phyloP scores from a whole-genome alignment of 2,888 invertebrate species.

The Podotricha telesiphe region DNA sequence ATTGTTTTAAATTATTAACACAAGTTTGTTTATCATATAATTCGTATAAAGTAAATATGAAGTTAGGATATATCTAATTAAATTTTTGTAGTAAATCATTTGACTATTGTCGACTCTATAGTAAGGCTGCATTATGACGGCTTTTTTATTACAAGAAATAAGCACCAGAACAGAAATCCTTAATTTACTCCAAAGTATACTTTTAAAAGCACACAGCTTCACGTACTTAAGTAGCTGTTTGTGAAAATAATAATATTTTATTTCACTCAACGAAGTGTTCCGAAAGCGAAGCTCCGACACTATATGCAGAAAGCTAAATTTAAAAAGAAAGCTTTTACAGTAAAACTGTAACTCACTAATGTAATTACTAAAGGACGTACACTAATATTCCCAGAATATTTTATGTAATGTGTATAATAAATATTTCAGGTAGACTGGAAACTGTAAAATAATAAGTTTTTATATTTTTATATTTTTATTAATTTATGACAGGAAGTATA shows the following conservation, averaged over 20 bases:
- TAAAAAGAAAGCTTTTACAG: slow-evolving; percentile 6
- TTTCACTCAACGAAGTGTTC: not conserved
- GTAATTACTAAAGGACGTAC: not conserved
- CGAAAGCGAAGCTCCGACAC: not conserved
- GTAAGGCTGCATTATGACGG: no score
- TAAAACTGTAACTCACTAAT: not conserved
- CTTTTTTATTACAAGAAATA: no score
- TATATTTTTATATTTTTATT: no score
- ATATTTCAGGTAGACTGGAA: no score
- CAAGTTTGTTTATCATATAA: no score
- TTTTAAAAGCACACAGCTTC: not conserved
- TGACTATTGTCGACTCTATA: no score
- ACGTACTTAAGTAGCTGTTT: not conserved
- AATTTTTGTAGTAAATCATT: no score
- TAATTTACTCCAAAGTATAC: not conserved
- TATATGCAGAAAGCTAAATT: not conserved
- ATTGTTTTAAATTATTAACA: not conserved
- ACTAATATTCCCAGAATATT: not conserved
- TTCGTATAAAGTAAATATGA: no score
- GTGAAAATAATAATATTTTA: slow-evolving; percentile 3
- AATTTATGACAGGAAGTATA: no score
- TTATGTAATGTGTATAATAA: not conserved
- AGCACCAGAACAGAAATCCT: no score
- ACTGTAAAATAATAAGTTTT: no score
- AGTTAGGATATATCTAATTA: no score